Percentiles rank a stretch among this genome's conserved stretches.
These are phyloP conservation scores for Caenorhabditis becei DNA, from an alignment of 2,888 invertebrate genomes.

Conservation along the genomic window DNA sequence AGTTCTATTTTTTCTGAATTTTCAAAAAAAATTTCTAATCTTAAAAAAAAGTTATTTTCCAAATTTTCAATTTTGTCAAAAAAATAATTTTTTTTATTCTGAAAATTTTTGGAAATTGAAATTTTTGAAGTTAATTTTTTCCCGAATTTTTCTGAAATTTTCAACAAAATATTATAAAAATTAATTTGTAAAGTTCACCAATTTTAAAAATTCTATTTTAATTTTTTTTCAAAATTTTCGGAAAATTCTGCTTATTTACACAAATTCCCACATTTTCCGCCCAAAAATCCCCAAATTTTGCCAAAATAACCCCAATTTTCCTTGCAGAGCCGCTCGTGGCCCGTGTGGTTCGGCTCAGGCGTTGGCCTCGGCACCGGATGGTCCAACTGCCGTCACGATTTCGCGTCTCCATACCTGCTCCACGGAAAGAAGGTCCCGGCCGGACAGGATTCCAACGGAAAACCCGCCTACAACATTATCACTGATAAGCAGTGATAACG, in stretches of 20 bases:
- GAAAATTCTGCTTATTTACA: neutral
- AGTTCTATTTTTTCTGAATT: no score
- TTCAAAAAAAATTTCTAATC: no score
- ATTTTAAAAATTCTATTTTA: no score
- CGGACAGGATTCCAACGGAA: slow-evolving; percentile 71
- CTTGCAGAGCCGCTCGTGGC: slow-evolving; percentile 89
- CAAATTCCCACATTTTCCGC: neutral
- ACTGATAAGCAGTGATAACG: slow-evolving; percentile 51
- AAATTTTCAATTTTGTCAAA: no score
- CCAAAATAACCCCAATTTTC: slow-evolving; percentile 40
- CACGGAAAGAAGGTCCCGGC: slow-evolving; percentile 81
- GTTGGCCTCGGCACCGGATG: slow-evolving; percentile 93
- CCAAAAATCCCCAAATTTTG: neutral
- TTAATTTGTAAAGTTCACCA: no score
- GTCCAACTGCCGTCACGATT: slow-evolving; percentile 89
- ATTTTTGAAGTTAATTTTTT: no score
- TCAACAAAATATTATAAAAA: neutral
- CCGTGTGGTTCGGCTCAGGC: slow-evolving; percentile 90
- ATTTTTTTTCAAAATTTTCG: neutral
- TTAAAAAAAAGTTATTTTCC: no score
- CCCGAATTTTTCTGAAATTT: no score
- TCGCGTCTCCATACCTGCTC: slow-evolving; percentile 82
- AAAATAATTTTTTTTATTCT: no score
- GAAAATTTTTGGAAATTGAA: no score
- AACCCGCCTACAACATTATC: slow-evolving; percentile 71